Conservation (phyloP, 2,888 invertebrate genomes). For the Trichogramma dendrolimi region DNA sequence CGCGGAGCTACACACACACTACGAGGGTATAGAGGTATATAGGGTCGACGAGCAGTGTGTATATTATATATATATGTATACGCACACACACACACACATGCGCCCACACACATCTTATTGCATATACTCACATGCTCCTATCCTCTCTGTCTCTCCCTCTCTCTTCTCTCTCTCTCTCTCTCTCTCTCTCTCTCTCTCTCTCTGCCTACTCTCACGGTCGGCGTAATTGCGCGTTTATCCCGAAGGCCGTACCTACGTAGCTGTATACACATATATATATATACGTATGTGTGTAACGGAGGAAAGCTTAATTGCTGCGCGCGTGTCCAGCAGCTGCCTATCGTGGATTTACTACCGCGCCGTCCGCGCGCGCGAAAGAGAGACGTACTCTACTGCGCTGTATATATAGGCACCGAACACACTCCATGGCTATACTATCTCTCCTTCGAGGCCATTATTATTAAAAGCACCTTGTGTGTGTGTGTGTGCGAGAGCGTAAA, state of each 20-base stretch:
- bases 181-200: background rate
- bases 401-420: no score
- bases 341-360: constrained; percentile 36
- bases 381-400: constrained; percentile 2
- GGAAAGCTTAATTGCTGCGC: background rate
- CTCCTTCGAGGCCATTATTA: no score
- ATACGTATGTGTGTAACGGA: background rate
- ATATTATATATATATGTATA: no score
- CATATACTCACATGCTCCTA: background rate
- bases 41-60: no score
- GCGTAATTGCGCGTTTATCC: constrained; percentile 49
- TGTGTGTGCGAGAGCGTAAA: no score
- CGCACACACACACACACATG: no score
- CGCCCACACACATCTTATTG: no score
- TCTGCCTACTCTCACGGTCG: constrained; percentile 14
- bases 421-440: no score
- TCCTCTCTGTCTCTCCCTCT: background rate
- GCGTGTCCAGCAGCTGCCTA: constrained; percentile 28
- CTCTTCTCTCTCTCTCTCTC: constrained; percentile 1
- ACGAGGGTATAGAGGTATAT: no score
- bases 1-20: no score
- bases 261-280: constrained; percentile 22
- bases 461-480: no score
- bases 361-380: constrained; percentile 7
- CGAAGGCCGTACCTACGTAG: no score